phyloP scores from a whole-genome alignment of 2,113 vertebrate genomes.

The Pogona vitticeps region DNA sequence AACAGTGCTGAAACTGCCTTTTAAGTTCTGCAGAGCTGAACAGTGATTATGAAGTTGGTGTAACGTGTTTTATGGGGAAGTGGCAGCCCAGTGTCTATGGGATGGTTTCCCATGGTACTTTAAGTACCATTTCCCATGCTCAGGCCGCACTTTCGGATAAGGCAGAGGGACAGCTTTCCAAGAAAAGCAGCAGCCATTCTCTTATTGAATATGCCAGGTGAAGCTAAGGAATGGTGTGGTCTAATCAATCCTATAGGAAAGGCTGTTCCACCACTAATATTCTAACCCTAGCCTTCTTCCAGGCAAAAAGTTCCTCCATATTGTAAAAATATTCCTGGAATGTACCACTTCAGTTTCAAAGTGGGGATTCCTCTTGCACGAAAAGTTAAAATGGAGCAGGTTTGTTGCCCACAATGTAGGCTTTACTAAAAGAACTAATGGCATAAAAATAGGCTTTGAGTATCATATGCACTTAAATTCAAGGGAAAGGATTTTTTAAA shows the following conservation, averaged over 20 bases:
- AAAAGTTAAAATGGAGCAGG: neutral
- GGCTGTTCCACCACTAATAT: neutral
- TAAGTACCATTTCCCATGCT: neutral
- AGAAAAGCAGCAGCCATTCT: neutral
- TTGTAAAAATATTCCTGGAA: neutral
- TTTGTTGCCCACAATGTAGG: neutral
- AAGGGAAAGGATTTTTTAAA: conserved; percentile 48
- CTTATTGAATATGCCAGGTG: neutral
- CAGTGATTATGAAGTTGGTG: neutral
- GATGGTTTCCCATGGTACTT: neutral
- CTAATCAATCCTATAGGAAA: neutral
- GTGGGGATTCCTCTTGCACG: no score
- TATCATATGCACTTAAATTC: conserved; percentile 49
- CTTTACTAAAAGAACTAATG: no score
- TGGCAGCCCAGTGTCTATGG: neutral
- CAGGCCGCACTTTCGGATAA: neutral
- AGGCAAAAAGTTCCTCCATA: no score
- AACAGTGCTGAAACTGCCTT: neutral
- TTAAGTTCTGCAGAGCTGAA: neutral
- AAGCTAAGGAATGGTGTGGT: neutral
- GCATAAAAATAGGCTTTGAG: conserved; percentile 48
- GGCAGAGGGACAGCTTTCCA: neutral
- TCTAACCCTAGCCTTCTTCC: neutral
- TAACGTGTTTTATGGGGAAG: neutral
- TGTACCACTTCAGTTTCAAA: neutral